These are phyloP conservation scores for Pomatorhinus ruficollis DNA, from an alignment of 2,113 vertebrate species.

Conservation along the genomic window DNA sequence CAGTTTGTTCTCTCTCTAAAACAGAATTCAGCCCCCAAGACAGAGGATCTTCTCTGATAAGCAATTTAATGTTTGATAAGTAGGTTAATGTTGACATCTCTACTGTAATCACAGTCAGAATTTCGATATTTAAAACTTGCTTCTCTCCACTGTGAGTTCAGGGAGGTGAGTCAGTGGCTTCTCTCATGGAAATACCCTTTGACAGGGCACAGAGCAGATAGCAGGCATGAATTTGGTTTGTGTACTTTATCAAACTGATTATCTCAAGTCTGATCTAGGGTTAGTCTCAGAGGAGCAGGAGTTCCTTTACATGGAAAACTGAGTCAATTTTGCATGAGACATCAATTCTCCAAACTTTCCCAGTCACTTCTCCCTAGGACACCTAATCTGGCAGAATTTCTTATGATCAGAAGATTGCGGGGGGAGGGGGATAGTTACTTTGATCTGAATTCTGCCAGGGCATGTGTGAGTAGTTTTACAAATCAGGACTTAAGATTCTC, in stretches of 20 bases:
- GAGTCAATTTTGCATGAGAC: neutral
- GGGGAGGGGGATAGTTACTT: neutral
- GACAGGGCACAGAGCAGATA: neutral
- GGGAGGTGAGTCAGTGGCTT: neutral
- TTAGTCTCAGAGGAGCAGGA: neutral
- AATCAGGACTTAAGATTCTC: slow-evolving; percentile 28
- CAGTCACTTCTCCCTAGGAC: neutral
- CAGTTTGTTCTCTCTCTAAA: neutral
- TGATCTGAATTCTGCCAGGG: slow-evolving; percentile 39
- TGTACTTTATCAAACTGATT: neutral
- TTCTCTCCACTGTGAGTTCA: neutral
- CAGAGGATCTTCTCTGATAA: neutral
- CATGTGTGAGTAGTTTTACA: slow-evolving; percentile 12
- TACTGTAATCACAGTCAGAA: neutral
- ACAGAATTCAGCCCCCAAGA: neutral
- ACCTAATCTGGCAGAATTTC: slow-evolving; percentile 14
- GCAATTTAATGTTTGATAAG: neutral
- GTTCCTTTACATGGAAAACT: neutral
- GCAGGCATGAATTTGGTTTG: neutral
- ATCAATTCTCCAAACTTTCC: slow-evolving; percentile 1
- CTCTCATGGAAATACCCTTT: neutral
- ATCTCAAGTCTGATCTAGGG: neutral
- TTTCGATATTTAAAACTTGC: neutral
- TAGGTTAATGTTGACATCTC: neutral
- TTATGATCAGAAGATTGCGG: neutral